Evolutionary conservation across 2,113 vertebrate genomes (phyloP).

Genomic region (Microtus ochrogaster): DNA sequence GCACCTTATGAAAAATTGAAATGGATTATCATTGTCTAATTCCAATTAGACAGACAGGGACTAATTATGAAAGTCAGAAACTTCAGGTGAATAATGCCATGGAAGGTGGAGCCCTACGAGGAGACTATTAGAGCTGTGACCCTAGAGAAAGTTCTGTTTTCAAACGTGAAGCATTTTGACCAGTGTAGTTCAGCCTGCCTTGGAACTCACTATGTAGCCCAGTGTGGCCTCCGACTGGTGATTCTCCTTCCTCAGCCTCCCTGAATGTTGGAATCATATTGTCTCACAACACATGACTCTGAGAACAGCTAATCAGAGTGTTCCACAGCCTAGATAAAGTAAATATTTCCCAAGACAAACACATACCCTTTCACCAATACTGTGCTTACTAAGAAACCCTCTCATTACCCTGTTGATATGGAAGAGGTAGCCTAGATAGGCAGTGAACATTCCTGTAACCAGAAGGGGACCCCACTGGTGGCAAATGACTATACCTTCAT

Average conservation of each 20-base stretch:
- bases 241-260: background rate
- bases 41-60: constrained; percentile 23
- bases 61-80: background rate
- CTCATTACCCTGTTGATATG: constrained; percentile 4
- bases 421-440: background rate
- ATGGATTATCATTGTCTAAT: background rate
- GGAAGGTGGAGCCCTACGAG: background rate
- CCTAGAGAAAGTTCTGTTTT: background rate
- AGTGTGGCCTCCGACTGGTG: background rate
- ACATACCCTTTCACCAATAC: constrained; percentile 5
- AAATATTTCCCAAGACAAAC: constrained; percentile 47
- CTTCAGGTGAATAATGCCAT: background rate
- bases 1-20: constrained; percentile 35
- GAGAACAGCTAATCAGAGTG: constrained; percentile 28
- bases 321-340: constrained; percentile 48
- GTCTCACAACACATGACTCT: background rate
- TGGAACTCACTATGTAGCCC: background rate
- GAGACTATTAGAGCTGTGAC: background rate
- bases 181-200: background rate
- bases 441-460: background rate
- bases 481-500: background rate
- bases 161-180: background rate
- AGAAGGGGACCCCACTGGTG: background rate
- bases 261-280: background rate
- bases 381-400: constrained; percentile 55